A percentile compares a stretch with the other conserved stretches of the same genome.
These are phyloP conservation scores for Channa maculata DNA, from an alignment of 2,113 vertebrate species.

Conservation along the genomic window DNA sequence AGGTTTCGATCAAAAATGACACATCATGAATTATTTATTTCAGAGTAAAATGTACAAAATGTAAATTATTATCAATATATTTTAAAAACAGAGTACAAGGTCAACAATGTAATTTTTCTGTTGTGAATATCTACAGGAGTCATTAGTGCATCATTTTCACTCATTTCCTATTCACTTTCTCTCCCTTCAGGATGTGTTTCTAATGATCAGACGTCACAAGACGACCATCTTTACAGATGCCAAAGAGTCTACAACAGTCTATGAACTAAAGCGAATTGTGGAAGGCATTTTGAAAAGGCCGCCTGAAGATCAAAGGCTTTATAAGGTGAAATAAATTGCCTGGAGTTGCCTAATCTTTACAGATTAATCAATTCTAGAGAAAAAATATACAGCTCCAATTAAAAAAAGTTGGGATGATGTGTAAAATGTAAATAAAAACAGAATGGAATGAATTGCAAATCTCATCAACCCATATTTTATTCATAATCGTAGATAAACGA, in stretches of 20 bases:
- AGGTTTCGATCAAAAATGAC: background rate
- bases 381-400: too few relatives aligned
- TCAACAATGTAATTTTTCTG: background rate
- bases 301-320: constrained; percentile 91
- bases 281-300: constrained; percentile 91
- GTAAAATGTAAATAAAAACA: too few relatives aligned
- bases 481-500: too few relatives aligned
- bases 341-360: too few relatives aligned
- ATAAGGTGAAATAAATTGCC: constrained; percentile 83
- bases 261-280: constrained; percentile 91
- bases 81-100: background rate
- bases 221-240: constrained; percentile 94
- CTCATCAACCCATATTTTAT: too few relatives aligned
- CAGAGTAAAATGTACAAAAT: background rate
- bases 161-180: background rate
- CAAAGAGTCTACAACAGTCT: constrained; percentile 92
- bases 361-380: too few relatives aligned
- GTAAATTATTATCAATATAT: too few relatives aligned
- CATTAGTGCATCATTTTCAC: constrained; percentile 2
- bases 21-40: background rate
- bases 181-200: constrained; percentile 88
- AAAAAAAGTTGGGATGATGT: too few relatives aligned
- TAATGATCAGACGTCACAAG: constrained; percentile 93
- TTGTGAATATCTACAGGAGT: background rate
- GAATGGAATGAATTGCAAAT: too few relatives aligned